Evolutionary conservation across 1,140 invertebrate genomes (phyloP).

Genomic region (Berghia stephanieae): DNA sequence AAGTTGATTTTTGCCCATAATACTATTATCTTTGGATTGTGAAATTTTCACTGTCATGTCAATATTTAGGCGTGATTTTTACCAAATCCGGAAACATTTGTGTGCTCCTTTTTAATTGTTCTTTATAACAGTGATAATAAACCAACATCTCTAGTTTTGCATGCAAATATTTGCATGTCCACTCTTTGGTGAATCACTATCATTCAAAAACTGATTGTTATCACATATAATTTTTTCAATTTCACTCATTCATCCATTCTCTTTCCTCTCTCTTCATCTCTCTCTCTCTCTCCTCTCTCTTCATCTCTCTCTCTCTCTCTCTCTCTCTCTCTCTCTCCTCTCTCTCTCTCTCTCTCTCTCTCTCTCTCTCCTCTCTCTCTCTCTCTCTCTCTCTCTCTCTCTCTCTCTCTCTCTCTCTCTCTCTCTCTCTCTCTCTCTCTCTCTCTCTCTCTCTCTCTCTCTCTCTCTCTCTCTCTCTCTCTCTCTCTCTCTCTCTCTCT

Average conservation of each 20-base stretch:
- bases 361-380: no score
- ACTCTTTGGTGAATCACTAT: neutral
- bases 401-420: neutral
- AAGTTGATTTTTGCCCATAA: no score
- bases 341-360: no score
- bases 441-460: no score
- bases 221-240: neutral
- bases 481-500: no score
- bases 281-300: neutral
- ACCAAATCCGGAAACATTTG: neutral
- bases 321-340: no score
- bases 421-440: neutral
- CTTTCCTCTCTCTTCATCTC: neutral
- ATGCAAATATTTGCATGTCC: neutral
- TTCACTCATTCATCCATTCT: neutral
- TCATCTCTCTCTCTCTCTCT: neutral
- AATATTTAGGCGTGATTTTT: neutral
- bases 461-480: no score
- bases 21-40: no score
- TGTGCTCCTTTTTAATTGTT: neutral
- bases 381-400: no score
- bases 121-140: neutral
- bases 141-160: neutral
- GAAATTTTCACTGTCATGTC: no score
- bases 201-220: no score